Base-by-base conservation (phyloP, 2,888 invertebrate genomes). In the Papilio elwesi region DNA sequence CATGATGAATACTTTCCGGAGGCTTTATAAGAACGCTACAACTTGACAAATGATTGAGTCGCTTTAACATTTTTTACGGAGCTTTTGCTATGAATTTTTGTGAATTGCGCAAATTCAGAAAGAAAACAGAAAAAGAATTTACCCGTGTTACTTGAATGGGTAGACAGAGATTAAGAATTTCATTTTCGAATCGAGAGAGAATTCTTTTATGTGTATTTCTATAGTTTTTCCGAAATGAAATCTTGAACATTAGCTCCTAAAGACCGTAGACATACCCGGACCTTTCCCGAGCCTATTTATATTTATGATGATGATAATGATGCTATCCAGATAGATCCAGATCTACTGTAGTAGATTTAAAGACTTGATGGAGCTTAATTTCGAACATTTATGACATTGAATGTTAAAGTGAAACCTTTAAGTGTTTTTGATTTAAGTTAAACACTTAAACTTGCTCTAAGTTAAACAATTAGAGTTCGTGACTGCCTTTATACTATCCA, bases 1-100 rank as follows among this genome's bases (percentile, higher is more conserved):
- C 71, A 59, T 59, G 52, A 71, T 71, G 67, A 67, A 67, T 67
- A 52, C 43, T 70, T 70, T 43, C 52, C 52, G 16, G 10, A 67
- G 10, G 51, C 48, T 70, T 70, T 62, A 64, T n/a, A 47, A 64
- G 15, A 55, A 70, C 55, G 53, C 36, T 53, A 10, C 38, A 15
- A 53, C 59, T 62, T 68, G 49, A 48, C 68, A 68, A 51, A 49
- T 68, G 36, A 49, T 51, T 51, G 36, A 49, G n/a, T n/a, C 36
- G 36, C 36, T 65, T 51, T 65, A 26, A n/a, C n/a, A 49, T 51
- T 65, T 51, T 51, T 43, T 9, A 43, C 38, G n/a, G 43, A 43
- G 10, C 15, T 62, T 43, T 43, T 43, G 13, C n/a, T 43, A 13
- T 6, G 43, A 43, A 7, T 62, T 11, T 43, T 38, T 59, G 15